Evolutionary conservation across 1,140 invertebrate species (phyloP), one percentile per base, ranked within the genome.

Genomic region (Drosophila eugracilis): DNA sequence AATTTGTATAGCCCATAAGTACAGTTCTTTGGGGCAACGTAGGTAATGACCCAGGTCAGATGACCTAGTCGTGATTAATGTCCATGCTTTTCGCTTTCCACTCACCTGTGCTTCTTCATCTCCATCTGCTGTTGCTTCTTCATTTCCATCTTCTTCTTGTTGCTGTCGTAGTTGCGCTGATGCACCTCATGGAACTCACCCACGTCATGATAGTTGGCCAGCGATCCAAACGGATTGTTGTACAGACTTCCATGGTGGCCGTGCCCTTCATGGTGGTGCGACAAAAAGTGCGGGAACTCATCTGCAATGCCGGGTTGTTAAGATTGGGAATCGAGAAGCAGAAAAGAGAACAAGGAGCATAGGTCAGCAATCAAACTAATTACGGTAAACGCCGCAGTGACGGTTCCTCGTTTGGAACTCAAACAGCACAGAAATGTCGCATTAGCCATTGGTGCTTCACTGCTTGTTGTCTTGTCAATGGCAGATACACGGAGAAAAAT

Each of bases 191-290:
- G 90, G 45, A 78, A 70, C 55, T 90, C 89, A 12, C 80, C 71
- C 15, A 89, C 58, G 37, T 91, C 89, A n/a, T 91, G 89, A 19
- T 91, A 91, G 70, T 89, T 91, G 66, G 86, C 76, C 73, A 91
- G 55, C 26, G 86, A 78, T 9, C 90, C 73, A 5, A 91, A 91
- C 36, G 90, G 90, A 78, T 91, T 91, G 50, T 91, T 91, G 37
- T 90, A 90, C 9, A 91, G 60, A 17, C 63, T 88, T 28, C 85
- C 50, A 9, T 91, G 89, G 45, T 86, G 81, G 10, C 71, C 81
- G 26, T 86, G 81, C n/a, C 89, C 89, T n/a, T 91, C 85, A 53
- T 89, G 89, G 6, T 91, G 89, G 54, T 91, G 86, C 37, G 80
- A 78, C 36, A 59, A 48, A 74, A 81, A 86, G 60, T 90, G 89